Percentiles rank a stretch among this genome's conserved stretches.
phyloP scores from a whole-genome alignment of 2,113 vertebrate genomes.

The Leptodactylus fuscus region DNA sequence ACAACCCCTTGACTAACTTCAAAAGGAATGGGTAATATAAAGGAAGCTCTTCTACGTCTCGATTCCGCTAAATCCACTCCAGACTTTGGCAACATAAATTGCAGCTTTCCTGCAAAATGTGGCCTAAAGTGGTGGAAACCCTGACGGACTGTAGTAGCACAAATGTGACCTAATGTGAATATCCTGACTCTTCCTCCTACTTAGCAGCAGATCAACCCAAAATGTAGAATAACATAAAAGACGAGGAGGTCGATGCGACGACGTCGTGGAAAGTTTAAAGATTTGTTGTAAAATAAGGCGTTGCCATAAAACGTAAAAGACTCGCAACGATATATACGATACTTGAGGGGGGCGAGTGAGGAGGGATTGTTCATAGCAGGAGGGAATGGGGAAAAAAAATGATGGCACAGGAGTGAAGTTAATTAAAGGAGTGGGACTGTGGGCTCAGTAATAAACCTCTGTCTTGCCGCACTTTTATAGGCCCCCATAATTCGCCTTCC shows the following conservation, averaged over 20 bases:
- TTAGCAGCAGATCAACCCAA: neutral
- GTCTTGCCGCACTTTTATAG: slow-evolving; percentile 39
- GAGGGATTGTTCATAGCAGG: neutral
- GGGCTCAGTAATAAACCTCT: slow-evolving; percentile 44
- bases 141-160: no score
- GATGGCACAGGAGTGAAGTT: slow-evolving; percentile 42
- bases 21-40: no score
- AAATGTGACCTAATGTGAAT: no score
- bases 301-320: neutral
- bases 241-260: neutral
- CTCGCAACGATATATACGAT: neutral
- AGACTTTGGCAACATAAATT: no score
- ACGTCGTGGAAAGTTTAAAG: neutral
- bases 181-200: no score
- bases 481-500: slow-evolving; percentile 35
- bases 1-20: no score
- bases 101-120: no score
- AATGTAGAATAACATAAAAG: neutral
- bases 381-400: neutral
- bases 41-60: no score
- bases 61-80: no score
- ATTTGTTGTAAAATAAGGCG: neutral
- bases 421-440: slow-evolving; percentile 46
- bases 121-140: no score
- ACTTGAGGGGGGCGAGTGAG: neutral